phyloP scores from a whole-genome alignment of 2,797 vertebrate genomes.

The Dendrocincla tyrannina region DNA sequence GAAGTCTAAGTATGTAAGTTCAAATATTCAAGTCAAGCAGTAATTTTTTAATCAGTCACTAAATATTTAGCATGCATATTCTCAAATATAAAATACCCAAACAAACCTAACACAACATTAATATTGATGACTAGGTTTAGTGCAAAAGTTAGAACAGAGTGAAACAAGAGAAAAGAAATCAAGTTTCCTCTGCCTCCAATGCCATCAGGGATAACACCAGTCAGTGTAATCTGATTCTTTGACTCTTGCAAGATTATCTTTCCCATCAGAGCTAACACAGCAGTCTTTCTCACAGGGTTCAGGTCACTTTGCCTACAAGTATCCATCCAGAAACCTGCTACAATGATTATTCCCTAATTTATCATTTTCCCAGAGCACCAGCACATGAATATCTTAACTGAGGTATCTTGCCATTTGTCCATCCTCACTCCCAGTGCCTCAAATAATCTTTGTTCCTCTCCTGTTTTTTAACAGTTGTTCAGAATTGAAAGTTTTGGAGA shows the following conservation, averaged over 20 bases:
- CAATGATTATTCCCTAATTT: not conserved
- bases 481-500: not conserved
- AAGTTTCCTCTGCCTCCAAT: not conserved
- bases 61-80: not conserved
- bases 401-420: not conserved
- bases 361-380: not conserved
- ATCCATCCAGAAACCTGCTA: not conserved
- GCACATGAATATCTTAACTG: not conserved
- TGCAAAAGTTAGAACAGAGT: not conserved
- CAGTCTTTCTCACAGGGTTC: not conserved
- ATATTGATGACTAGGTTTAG: not conserved
- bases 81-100: not conserved
- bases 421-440: not conserved
- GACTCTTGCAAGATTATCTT: not conserved
- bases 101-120: not conserved
- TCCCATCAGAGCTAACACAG: not conserved
- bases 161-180: not conserved
- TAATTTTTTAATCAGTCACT: not conserved
- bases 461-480: not conserved
- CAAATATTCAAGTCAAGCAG: not conserved
- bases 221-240: not conserved
- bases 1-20: not conserved
- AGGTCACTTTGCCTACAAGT: not conserved
- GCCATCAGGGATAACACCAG: accelerated
- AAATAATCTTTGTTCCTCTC: not conserved